phyloP scores from a whole-genome alignment of 53 echinoderm and acorn worm species.

The Mesocentrotus franciscanus region DNA sequence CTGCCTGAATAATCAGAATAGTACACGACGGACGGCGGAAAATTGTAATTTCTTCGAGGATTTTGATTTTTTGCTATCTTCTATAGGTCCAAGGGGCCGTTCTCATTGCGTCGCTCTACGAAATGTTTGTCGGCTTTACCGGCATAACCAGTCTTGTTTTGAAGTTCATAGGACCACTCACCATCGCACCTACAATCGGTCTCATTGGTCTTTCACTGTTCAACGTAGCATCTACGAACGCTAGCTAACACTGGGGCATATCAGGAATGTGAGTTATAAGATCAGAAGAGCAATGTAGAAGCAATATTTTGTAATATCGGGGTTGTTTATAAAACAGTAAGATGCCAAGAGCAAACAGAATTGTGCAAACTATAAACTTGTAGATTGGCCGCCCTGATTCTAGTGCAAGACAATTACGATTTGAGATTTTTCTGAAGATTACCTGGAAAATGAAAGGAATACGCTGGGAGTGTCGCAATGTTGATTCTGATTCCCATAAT shows the following conservation, averaged over 20 bases:
- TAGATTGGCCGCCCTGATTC: too few relatives aligned
- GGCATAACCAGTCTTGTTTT: constrained; percentile 83
- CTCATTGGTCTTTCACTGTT: constrained; percentile 85
- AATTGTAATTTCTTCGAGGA: too few relatives aligned
- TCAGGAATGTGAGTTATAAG: constrained; percentile 75
- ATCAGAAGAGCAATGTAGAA: background rate
- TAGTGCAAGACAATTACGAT: too few relatives aligned
- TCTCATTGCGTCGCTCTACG: constrained; percentile 78
- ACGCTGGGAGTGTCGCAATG: too few relatives aligned
- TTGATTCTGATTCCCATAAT: too few relatives aligned
- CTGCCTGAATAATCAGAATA: too few relatives aligned
- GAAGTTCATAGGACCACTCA: constrained; percentile 87
- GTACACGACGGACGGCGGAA: too few relatives aligned
- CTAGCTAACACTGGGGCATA: constrained; percentile 88
- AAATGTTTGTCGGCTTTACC: constrained; percentile 83
- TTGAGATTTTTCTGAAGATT: too few relatives aligned
- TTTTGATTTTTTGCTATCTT: too few relatives aligned
- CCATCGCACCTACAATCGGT: constrained; percentile 87
- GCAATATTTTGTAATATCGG: background rate
- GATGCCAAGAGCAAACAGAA: background rate
- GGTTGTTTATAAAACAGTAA: background rate
- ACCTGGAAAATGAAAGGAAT: too few relatives aligned
- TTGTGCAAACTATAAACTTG: too few relatives aligned
- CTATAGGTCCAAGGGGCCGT: constrained; percentile 85
- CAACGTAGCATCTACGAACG: constrained; percentile 67